phyloP scores from a whole-genome alignment of 2,888 invertebrate species.

The Drosophila algonquin region DNA sequence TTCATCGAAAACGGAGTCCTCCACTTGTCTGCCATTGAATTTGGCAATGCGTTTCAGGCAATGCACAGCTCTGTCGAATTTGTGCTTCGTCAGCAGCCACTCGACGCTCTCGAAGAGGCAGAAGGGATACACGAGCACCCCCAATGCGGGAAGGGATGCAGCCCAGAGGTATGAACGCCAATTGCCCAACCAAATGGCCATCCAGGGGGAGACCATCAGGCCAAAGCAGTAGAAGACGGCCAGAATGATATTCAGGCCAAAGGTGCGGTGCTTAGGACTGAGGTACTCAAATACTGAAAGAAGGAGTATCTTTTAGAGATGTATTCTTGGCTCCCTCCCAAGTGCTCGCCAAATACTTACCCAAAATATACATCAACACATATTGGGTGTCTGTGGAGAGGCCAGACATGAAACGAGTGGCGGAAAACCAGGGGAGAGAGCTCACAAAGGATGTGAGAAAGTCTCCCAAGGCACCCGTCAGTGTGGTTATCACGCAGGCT shows the following conservation, averaged over 20 bases:
- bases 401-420: conserved; percentile 86
- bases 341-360: conserved; percentile 75
- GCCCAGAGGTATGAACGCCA: conserved; percentile 85
- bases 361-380: conserved; percentile 86
- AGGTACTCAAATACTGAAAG: conserved; percentile 86
- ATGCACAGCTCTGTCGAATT: conserved; percentile 84
- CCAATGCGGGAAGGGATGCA: conserved; percentile 84
- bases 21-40: conserved; percentile 84
- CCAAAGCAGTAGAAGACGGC: conserved; percentile 86
- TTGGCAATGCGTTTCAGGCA: conserved; percentile 85
- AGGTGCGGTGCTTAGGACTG: conserved; percentile 85
- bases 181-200: conserved; percentile 83
- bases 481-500: conserved; percentile 85
- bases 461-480: conserved; percentile 85
- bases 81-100: conserved; percentile 86
- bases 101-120: conserved; percentile 86
- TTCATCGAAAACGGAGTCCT: conserved; percentile 83
- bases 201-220: conserved; percentile 85
- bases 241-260: conserved; percentile 86
- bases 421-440: conserved; percentile 84
- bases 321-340: no score
- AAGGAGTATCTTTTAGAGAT: neutral
- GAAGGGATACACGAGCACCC: conserved; percentile 85
- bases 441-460: conserved; percentile 84
- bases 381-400: conserved; percentile 86